Evolutionary conservation across 2,888 invertebrate genomes (phyloP), one percentile per base, ranked within the genome.

Genomic region (Archaeoteleia sp.): DNA sequence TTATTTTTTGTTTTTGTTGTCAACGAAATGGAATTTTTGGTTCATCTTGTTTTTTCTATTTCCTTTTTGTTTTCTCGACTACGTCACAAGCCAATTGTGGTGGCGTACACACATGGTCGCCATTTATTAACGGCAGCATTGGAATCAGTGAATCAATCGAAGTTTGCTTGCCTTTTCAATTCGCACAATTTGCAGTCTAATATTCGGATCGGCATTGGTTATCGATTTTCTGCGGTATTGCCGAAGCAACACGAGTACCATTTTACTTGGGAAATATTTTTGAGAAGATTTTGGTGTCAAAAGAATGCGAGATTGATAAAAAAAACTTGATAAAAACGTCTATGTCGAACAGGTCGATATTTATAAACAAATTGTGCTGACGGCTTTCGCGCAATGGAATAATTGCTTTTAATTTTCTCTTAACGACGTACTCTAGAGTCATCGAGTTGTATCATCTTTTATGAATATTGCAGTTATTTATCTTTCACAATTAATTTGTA

Each of bases 161-260:
- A 37, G 34, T 14, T 7, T 32, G 42, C 35, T 43, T 35, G 40
- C 48, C 48, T 57, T 57, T 57, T 57, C 57, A 48, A 48, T 57
- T 57, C 57, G 40, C 40, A 32, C 57, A 57, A 57, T 57, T 57
- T 57, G 46, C 48, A 40, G 37, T 30, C 46, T 23, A 57, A 57
- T 46, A 20, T 55, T 23, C 45, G 32, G 42, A 32, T 32, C 12
- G 20, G 2, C 13, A 37, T 32, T 37, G 45, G 30, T 27, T 25
- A 57, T 57, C 48, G 57, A 57, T 57, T 57, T 48, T 40, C 10
- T 45, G 32, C 55, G 55, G 35, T 54, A 54, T 43, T 54, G 23
- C 43, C 17, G 10, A n/a, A 29, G 35, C 12, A 34, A 14, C 27
- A 23, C 8, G 17, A 34, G 30, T 39, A 13, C 23, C 40, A 32